These are phyloP conservation scores for Glossosoma conforme DNA, from an alignment of 1,140 invertebrate species.

Conservation along the genomic window DNA sequence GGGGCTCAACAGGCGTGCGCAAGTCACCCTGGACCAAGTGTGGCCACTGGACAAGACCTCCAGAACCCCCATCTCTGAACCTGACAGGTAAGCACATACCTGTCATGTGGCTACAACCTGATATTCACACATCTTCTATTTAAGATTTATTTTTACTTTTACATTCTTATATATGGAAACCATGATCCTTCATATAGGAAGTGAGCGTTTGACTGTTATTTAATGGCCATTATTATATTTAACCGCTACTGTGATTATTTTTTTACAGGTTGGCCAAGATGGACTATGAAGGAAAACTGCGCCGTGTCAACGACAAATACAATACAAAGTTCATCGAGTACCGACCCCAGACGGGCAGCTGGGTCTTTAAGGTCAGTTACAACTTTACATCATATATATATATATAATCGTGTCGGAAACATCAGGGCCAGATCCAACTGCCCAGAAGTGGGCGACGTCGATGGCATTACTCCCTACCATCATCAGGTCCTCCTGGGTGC, in stretches of 20 bases:
- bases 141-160: no score
- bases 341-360: conserved; percentile 89
- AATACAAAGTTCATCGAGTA: conserved; percentile 92
- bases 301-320: conserved; percentile 78
- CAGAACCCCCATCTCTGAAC: conserved; percentile 74
- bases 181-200: no score
- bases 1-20: conserved; percentile 86
- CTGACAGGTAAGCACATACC: conserved; percentile 51
- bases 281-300: conserved; percentile 84
- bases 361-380: conserved; percentile 75
- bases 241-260: no score
- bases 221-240: no score
- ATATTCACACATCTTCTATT: neutral
- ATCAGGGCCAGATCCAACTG: no score
- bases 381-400: no score
- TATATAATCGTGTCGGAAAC: no score
- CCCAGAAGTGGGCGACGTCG: no score
- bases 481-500: no score
- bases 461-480: no score
- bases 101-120: no score
- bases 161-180: neutral
- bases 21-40: conserved; percentile 89
- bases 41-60: conserved; percentile 89
- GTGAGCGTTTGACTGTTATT: neutral
- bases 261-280: conserved; percentile 59